phyloP scores from a whole-genome alignment of 2,888 invertebrate species.

The Piscicola geometra region DNA sequence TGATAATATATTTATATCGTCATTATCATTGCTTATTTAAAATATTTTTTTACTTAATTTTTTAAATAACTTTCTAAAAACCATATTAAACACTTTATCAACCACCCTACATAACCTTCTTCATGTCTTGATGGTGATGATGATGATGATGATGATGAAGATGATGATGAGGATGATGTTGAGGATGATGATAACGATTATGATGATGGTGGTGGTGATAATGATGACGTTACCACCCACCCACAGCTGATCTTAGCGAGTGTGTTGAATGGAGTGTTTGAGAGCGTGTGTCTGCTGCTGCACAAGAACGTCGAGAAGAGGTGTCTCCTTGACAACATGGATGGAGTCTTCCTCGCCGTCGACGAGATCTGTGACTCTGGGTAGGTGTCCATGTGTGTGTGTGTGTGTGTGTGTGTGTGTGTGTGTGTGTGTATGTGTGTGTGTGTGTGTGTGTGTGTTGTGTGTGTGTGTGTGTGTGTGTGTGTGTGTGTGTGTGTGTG shows the following conservation, averaged over 20 bases:
- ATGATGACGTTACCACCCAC: background rate
- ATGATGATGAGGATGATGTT: too few relatives aligned
- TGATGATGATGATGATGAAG: too few relatives aligned
- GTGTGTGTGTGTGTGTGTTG: background rate
- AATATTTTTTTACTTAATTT: slow-evolving; percentile 6
- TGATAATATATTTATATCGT: too few relatives aligned
- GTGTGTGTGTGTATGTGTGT: slow-evolving; percentile 7
- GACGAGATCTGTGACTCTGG: slow-evolving; percentile 99
- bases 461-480: too few relatives aligned
- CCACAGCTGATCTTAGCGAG: slow-evolving; percentile 87
- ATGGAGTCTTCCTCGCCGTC: slow-evolving; percentile 89
- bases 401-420: slow-evolving; percentile 10
- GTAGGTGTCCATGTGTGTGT: slow-evolving; percentile 60
- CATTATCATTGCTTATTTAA: background rate
- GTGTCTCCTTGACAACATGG: slow-evolving; percentile 83
- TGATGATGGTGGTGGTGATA: background rate
- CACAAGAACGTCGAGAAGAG: slow-evolving; percentile 92
- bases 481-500: too few relatives aligned
- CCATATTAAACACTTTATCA: background rate
- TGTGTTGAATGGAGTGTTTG: slow-evolving; percentile 88
- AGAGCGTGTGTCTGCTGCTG: slow-evolving; percentile 86
- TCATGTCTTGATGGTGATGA: too few relatives aligned
- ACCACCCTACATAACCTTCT: too few relatives aligned
- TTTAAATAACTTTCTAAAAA: slow-evolving; percentile 3
- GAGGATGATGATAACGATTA: too few relatives aligned